Conservation (phyloP, 2,888 invertebrate species). For the Melieria picta region DNA sequence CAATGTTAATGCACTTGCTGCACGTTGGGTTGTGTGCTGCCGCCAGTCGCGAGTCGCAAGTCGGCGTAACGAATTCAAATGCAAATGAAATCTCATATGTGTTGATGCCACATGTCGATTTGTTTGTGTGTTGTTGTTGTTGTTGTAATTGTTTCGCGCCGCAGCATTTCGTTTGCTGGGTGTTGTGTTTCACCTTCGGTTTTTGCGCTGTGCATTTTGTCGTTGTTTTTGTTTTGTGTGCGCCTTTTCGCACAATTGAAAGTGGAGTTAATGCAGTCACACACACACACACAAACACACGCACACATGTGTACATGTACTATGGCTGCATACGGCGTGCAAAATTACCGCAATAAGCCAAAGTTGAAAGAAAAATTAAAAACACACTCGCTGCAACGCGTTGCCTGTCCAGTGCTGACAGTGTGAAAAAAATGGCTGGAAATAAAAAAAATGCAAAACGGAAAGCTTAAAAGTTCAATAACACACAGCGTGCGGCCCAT, state of each 20-base stretch:
- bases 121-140: background rate
- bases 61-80: background rate
- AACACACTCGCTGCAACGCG: too few species aligned
- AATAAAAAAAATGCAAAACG: background rate
- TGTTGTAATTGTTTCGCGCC: background rate
- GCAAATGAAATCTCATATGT: background rate
- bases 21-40: background rate
- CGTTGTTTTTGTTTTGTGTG: background rate
- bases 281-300: background rate
- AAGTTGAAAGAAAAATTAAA: too few species aligned
- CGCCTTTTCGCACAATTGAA: slow-evolving; percentile 16
- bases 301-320: background rate
- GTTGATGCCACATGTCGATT: background rate
- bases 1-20: too few species aligned
- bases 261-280: slow-evolving; percentile 12
- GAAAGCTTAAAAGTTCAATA: slow-evolving; percentile 27
- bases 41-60: background rate
- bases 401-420: too few species aligned
- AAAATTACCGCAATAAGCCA: background rate
- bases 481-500: slow-evolving; percentile 12
- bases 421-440: too few species aligned
- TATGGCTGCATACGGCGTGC: background rate
- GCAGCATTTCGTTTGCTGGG: too few species aligned
- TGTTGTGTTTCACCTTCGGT: too few species aligned
- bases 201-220: too few species aligned